Evolutionary conservation across 2,797 vertebrate genomes (phyloP).

Genomic region (Enteromius afrohamiltoni): DNA sequence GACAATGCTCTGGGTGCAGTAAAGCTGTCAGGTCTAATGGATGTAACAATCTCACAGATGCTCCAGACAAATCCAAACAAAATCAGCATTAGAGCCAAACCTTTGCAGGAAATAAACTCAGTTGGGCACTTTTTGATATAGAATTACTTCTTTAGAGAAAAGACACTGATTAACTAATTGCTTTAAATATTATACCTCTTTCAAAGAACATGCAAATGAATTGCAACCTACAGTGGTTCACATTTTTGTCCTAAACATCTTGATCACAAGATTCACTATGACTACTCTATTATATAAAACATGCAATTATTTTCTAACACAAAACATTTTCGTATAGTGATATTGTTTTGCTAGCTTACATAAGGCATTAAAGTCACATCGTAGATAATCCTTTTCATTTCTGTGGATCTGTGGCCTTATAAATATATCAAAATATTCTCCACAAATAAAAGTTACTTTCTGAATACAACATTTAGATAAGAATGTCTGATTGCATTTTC

Average conservation of each 20-base stretch:
- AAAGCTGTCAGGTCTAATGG: conserved; percentile 19
- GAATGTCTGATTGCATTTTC: not conserved
- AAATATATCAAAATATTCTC: not conserved
- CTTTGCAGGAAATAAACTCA: not conserved
- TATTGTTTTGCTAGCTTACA: not conserved
- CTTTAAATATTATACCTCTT: too few species aligned
- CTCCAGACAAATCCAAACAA: not conserved
- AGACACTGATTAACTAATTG: not conserved
- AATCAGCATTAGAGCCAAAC: not conserved
- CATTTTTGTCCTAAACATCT: not conserved
- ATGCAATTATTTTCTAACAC: not conserved
- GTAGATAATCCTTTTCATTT: not conserved
- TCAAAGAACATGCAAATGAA: conserved; percentile 5
- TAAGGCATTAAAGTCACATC: not conserved
- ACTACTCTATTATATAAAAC: not conserved
- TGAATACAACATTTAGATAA: not conserved
- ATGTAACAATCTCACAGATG: not conserved
- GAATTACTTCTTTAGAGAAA: not conserved
- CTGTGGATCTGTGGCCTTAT: not conserved
- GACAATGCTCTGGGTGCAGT: conserved; percentile 14
- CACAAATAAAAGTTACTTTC: not conserved
- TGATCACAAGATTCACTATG: not conserved
- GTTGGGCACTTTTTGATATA: not conserved
- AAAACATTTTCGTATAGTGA: not conserved
- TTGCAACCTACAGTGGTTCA: not conserved